A percentile compares a stretch with the other conserved stretches of the same genome.
These are phyloP conservation scores for Palythoa caribaeorum DNA, from an alignment of 92 coral and sea anemone genomes.

Conservation along the genomic window DNA sequence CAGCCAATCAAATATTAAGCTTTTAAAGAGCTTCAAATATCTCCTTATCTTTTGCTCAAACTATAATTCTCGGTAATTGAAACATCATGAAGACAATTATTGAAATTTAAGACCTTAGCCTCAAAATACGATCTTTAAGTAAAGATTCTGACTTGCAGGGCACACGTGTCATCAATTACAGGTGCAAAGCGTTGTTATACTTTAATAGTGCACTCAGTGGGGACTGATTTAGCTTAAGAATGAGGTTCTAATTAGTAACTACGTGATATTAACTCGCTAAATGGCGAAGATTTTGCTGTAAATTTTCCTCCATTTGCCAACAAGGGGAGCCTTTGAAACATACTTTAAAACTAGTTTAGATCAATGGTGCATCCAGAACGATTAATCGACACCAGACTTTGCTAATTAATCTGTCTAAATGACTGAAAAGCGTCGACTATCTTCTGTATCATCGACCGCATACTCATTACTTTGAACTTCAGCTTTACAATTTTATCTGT, in stretches of 20 bases:
- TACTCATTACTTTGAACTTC: slow-evolving; percentile 7
- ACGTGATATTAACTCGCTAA: background rate
- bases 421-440: background rate
- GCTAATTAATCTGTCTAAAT: slow-evolving; percentile 4
- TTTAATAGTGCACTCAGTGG: background rate
- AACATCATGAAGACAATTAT: background rate
- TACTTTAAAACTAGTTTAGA: background rate
- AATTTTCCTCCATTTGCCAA: background rate
- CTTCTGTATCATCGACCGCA: background rate
- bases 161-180: background rate
- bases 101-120: slow-evolving; percentile 16
- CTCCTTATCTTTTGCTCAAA: background rate
- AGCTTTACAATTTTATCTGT: background rate
- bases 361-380: background rate
- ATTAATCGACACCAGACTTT: slow-evolving; percentile 5
- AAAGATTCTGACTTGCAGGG: background rate
- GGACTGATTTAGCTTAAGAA: background rate
- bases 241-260: background rate
- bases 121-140: background rate
- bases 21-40: background rate
- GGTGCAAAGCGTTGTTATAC: background rate
- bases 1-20: background rate
- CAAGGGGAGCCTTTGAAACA: background rate
- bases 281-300: background rate
- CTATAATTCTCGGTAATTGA: slow-evolving; percentile 4